Base-by-base conservation (phyloP, 2,888 invertebrate species). In the Galerucella pusilla region DNA sequence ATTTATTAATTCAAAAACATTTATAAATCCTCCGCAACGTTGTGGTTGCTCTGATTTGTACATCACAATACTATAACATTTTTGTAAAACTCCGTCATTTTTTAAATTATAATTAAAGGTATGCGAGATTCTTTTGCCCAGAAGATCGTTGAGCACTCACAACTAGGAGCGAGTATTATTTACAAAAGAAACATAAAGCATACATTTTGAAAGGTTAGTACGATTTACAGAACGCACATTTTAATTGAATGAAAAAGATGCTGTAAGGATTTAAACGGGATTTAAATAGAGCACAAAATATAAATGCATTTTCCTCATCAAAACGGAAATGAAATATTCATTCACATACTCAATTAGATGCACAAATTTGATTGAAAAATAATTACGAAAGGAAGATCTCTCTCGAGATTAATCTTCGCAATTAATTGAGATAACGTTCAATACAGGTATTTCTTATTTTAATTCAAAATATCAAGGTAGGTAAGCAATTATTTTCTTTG, bases 331-430 rank as follows among this genome's bases (percentile, higher is more conserved):
- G n/a, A 71, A 66, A 66, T 66, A 71, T 71, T 66, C 54, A 71
- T 66, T 71, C 49, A 71, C 45, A 35, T 64, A 59, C 64, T 61
- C 65, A 71, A 71, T 71, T 71, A 71, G 9, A 66, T 10, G 16
- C 66, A 59, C 28, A 66, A 57, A 59, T 71, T 66, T 59, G 46
- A 46, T 65, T 16, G 66, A 60, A 71, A 65, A 71, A 71, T 71
- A 71, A 71, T 71, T 65, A 71, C 42, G 35, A 66, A 59, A 59
- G 57, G 14, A 65, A 60, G 42, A 66, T 14, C 71, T 20, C 66
- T 71, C 60, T 54, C 59, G n/a, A 59, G 52, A 66, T 59, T 66
- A 16, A 42, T 59, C 42, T 61, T 46, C 69, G 64, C 45, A 64
- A 54, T 71, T 71, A 9, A 35, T 35, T 35, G 7, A 45, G 57